phyloP scores from a whole-genome alignment of 2,888 invertebrate species.

The Abscondita cerata region DNA sequence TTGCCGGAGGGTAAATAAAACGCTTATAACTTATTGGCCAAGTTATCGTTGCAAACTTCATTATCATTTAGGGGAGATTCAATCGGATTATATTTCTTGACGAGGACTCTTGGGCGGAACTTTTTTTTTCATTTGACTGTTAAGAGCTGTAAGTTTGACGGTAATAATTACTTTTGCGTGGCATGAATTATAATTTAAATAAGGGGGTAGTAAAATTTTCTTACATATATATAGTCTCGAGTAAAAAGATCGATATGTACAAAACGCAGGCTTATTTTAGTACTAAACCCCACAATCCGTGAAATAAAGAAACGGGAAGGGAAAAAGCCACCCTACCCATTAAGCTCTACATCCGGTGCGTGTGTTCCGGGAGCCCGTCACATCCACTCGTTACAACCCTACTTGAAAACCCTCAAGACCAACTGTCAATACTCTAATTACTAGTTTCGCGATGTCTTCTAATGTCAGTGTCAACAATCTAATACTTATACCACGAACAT shows the following conservation, averaged over 20 bases:
- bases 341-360: conserved; percentile 35
- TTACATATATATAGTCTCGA: conserved; percentile 16
- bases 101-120: conserved; percentile 14
- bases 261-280: conserved; percentile 26
- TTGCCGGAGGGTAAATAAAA: conserved; percentile 28
- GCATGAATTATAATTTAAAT: conserved; percentile 33
- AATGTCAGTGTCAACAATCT: conserved; percentile 16
- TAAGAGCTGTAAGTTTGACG: conserved; percentile 21
- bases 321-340: conserved; percentile 30
- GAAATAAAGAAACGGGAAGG: conserved; percentile 29
- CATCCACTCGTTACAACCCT: conserved; percentile 31
- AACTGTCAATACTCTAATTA: conserved; percentile 37
- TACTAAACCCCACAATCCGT: conserved; percentile 22
- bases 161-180: conserved; percentile 32
- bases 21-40: conserved; percentile 30
- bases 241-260: conserved; percentile 21
- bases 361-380: conserved; percentile 36
- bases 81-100: conserved; percentile 31
- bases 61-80: conserved; percentile 30
- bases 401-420: conserved; percentile 30
- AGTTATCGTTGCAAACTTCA: conserved; percentile 31
- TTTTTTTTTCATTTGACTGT: conserved; percentile 18
- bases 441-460: conserved; percentile 23
- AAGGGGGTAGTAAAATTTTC: conserved; percentile 21
- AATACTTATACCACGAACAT: conserved; percentile 2